Evolutionary conservation across 2,888 invertebrate species (phyloP).

Genomic region (Pollenia griseotomentosa): DNA sequence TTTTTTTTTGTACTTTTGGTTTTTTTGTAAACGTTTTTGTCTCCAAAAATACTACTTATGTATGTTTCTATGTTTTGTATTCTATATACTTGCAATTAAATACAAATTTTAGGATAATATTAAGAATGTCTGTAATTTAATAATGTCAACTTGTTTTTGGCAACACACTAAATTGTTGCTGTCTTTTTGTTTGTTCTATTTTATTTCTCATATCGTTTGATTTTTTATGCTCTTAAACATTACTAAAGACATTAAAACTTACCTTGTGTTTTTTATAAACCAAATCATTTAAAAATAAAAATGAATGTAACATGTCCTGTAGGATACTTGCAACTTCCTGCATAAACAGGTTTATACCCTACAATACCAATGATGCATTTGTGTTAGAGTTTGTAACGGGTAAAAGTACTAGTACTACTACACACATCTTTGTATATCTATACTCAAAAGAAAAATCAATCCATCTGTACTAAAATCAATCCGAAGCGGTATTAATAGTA

Average conservation of each 20-base stretch:
- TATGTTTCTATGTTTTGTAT: not conserved
- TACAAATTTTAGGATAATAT: conserved; percentile 11
- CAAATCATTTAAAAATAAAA: not conserved
- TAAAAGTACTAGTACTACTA: too few relatives aligned
- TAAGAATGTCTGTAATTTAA: conserved; percentile 32
- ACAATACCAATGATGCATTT: too few relatives aligned
- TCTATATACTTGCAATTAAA: not conserved
- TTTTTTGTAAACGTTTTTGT: not conserved
- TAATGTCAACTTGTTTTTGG: conserved; percentile 43
- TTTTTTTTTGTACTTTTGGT: too few relatives aligned
- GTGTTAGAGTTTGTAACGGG: too few relatives aligned
- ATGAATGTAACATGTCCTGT: conserved; percentile 34
- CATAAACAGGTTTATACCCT: not conserved
- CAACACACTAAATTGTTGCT: conserved; percentile 39
- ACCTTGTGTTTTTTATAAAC: conserved; percentile 27
- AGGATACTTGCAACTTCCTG: conserved; percentile 19
- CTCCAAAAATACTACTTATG: not conserved
- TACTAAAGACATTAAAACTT: conserved; percentile 39
- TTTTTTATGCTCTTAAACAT: conserved; percentile 24
- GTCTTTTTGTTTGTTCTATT: not conserved
- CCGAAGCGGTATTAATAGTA: too few relatives aligned
- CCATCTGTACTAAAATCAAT: too few relatives aligned
- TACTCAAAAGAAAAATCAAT: too few relatives aligned
- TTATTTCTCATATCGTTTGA: conserved; percentile 15
- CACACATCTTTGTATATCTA: too few relatives aligned